phyloP scores from a whole-genome alignment of 2,888 invertebrate genomes.

The Lampropteryx suffumata region DNA sequence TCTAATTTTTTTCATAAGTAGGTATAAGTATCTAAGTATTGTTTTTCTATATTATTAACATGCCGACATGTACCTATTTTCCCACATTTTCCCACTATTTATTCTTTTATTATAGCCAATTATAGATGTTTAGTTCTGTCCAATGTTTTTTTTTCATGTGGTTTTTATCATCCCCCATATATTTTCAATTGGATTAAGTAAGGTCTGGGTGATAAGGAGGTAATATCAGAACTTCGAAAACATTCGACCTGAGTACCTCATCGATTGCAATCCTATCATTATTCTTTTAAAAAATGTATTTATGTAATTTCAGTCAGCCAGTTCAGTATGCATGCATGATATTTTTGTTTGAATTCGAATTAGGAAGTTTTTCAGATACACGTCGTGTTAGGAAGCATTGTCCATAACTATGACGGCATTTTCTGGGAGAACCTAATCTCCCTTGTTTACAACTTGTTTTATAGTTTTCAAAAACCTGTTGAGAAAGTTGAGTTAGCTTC shows the following conservation, averaged over 20 bases:
- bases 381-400: not conserved
- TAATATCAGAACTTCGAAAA: not conserved
- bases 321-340: not conserved
- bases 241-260: not conserved
- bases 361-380: not conserved
- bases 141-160: not conserved
- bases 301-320: not conserved
- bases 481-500: not conserved
- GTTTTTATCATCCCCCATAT: not conserved
- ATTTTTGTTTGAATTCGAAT: not conserved
- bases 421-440: too few species aligned
- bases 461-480: not conserved
- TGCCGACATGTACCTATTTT: too few species aligned
- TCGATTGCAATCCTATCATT: not conserved
- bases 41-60: too few species aligned
- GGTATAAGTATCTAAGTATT: too few species aligned
- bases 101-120: not conserved
- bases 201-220: not conserved
- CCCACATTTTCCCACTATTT: not conserved
- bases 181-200: not conserved
- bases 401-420: not conserved
- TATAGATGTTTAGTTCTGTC: not conserved
- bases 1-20: too few species aligned
- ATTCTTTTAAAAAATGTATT: not conserved
- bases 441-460: too few species aligned